Conservation (phyloP, 2,113 vertebrate genomes). For the Pipa parva region DNA sequence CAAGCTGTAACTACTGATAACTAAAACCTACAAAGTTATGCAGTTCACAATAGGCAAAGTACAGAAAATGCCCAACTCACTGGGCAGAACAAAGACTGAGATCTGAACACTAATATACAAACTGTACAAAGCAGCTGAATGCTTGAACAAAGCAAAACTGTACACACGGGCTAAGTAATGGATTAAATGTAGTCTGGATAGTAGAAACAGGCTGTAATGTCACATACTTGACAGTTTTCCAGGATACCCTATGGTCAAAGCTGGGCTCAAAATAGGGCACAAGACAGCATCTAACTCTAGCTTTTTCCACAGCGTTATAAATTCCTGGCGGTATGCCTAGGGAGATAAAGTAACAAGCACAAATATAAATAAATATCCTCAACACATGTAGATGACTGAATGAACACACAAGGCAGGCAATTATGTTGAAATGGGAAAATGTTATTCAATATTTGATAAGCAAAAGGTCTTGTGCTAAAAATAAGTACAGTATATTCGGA, state of each 20-base stretch:
- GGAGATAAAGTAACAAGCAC: not conserved
- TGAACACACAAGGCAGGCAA: too few species aligned
- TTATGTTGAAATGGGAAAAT: too few species aligned
- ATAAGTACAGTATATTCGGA: too few species aligned
- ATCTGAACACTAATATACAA: too few species aligned
- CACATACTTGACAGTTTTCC: conserved; percentile 56
- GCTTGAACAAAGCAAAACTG: not conserved
- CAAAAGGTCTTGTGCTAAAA: too few species aligned
- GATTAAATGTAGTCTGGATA: not conserved
- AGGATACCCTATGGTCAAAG: conserved; percentile 55
- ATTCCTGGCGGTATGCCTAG: conserved; percentile 67
- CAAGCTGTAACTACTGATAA: too few species aligned
- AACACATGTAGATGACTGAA: too few species aligned
- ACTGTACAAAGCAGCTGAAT: not conserved
- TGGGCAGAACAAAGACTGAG: too few species aligned
- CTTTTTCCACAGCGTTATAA: conserved; percentile 66
- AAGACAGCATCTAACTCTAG: conserved; percentile 73
- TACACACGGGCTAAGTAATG: not conserved
- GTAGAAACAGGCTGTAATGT: not conserved
- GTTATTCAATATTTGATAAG: too few species aligned
- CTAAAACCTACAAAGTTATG: too few species aligned
- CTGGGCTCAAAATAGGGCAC: conserved; percentile 68
- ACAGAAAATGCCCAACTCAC: too few species aligned
- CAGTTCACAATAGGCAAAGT: too few species aligned
- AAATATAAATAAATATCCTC: not conserved